These are phyloP conservation scores for Ectropis grisescens DNA, from an alignment of 1,140 invertebrate species.

Conservation along the genomic window DNA sequence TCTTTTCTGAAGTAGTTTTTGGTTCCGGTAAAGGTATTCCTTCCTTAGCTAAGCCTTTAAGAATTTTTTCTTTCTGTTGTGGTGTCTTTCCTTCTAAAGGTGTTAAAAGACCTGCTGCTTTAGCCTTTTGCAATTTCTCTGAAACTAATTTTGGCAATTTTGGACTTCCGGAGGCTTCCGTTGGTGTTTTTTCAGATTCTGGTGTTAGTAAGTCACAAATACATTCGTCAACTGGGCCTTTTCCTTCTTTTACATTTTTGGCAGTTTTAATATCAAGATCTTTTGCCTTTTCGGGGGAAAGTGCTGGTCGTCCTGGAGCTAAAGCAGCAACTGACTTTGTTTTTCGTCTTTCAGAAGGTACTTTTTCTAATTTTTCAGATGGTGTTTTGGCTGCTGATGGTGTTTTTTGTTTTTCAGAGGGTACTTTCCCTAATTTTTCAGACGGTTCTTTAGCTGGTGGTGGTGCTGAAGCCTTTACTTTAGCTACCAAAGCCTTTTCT, in stretches of 20 bases:
- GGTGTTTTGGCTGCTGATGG: constrained; percentile 13
- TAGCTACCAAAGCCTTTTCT: constrained; percentile 12
- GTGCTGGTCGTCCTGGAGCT: constrained; percentile 9
- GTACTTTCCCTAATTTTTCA: too few species aligned
- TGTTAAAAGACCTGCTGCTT: constrained; percentile 17
- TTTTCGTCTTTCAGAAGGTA: constrained; percentile 20
- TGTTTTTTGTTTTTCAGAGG: too few species aligned
- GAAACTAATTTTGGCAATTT: constrained; percentile 10
- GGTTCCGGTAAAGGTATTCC: constrained; percentile 28
- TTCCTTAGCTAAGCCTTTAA: constrained; percentile 14
- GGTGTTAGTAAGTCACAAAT: constrained; percentile 6
- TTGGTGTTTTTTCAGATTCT: constrained; percentile 16
- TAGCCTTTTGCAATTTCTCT: constrained; percentile 20
- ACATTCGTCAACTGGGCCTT: constrained; percentile 18
- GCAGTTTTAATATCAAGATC: constrained; percentile 15
- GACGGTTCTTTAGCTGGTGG: too few species aligned
- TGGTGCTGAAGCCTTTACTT: neutral
- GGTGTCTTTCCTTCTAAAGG: constrained; percentile 22
- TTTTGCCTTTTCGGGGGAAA: constrained; percentile 27
- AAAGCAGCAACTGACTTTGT: constrained; percentile 15
- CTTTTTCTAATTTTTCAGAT: constrained; percentile 18
- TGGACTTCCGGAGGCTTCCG: constrained; percentile 8
- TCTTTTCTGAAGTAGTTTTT: constrained; percentile 20
- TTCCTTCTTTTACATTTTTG: too few species aligned
- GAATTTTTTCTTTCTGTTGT: constrained; percentile 26